These are phyloP conservation scores for Urophycis tenuis DNA, from an alignment of 2,797 vertebrate species.

Conservation along the genomic window DNA sequence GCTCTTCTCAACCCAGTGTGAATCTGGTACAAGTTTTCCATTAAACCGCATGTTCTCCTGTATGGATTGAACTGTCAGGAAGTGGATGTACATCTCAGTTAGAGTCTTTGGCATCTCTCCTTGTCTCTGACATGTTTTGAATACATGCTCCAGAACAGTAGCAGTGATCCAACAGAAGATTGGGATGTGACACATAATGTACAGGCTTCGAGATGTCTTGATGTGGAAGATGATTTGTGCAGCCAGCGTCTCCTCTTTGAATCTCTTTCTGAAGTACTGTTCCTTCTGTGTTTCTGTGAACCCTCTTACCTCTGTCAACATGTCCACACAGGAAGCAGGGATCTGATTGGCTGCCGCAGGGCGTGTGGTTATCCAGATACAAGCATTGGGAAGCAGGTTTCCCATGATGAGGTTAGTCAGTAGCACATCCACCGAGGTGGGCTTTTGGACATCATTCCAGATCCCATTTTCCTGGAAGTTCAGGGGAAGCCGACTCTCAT, in stretches of 20 bases:
- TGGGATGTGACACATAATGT: background rate
- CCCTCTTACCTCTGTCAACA: slow-evolving; percentile 2
- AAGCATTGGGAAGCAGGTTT: background rate
- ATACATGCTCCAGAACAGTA: background rate
- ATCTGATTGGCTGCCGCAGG: background rate
- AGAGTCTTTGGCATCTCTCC: slow-evolving; percentile 1
- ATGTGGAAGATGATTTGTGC: background rate
- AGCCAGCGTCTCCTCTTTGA: background rate
- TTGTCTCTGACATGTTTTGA: background rate
- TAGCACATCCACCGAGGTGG: background rate
- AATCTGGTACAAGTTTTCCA: background rate
- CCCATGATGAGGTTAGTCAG: slow-evolving; percentile 1
- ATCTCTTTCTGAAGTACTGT: background rate
- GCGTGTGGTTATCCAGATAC: background rate
- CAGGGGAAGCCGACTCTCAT: background rate
- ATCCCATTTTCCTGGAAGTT: background rate
- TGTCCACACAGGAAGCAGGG: background rate
- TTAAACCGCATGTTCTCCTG: slow-evolving; percentile 1
- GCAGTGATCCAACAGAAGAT: background rate
- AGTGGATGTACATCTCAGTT: background rate
- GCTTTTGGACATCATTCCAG: background rate
- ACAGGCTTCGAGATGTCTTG: background rate
- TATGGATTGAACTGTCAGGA: background rate
- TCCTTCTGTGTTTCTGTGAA: background rate
- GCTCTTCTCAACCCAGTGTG: background rate